Conservation (phyloP, 2,888 invertebrate genomes). For the Euzetes globulus region DNA sequence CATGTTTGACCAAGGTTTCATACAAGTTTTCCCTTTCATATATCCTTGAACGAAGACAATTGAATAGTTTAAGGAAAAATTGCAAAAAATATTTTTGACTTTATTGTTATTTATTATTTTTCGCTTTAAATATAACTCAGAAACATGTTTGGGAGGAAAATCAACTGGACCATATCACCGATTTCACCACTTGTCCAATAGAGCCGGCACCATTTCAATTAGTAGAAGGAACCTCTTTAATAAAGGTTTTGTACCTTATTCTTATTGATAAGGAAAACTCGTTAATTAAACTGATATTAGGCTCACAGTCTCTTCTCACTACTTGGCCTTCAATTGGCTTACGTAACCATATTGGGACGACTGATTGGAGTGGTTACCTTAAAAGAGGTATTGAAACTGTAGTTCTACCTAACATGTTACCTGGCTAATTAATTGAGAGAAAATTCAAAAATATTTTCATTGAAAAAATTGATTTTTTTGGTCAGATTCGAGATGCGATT, state of each 20-base stretch:
- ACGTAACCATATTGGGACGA: constrained; percentile 92
- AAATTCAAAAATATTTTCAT: too few species aligned
- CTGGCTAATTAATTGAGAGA: too few species aligned
- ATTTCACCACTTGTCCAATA: constrained; percentile 58
- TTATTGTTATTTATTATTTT: background rate
- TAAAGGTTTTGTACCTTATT: constrained; percentile 37
- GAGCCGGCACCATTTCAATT: constrained; percentile 95
- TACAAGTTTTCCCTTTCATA: too few species aligned
- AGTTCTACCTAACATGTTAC: too few species aligned
- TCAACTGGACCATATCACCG: constrained; percentile 60
- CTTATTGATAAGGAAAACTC: background rate
- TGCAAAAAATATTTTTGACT: too few species aligned
- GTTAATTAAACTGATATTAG: constrained; percentile 48
- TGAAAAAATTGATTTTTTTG: background rate
- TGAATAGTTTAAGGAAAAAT: too few species aligned
- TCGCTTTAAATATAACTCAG: constrained; percentile 1
- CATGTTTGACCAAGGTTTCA: too few species aligned
- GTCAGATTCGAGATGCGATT: constrained; percentile 32
- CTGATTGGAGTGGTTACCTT: constrained; percentile 91
- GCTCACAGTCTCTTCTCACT: constrained; percentile 97
- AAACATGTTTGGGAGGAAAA: constrained; percentile 75
- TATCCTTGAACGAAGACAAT: too few species aligned
- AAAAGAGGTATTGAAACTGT: constrained; percentile 56
- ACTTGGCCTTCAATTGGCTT: constrained; percentile 92
- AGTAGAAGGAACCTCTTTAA: constrained; percentile 41